Evolutionary conservation across 2,888 invertebrate species (phyloP).

Genomic region (Drosophila siamana): DNA sequence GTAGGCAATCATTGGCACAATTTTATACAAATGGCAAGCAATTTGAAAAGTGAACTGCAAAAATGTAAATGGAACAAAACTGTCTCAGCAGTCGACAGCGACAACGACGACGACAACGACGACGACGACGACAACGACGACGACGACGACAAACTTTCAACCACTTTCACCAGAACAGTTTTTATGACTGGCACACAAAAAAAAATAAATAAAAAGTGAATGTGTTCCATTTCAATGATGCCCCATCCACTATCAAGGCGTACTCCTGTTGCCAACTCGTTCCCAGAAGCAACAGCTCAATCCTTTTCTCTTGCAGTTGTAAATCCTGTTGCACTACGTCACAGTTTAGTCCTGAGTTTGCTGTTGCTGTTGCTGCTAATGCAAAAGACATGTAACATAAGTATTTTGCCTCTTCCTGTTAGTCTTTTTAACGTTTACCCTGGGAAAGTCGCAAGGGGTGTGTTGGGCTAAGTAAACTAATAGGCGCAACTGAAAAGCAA

Average conservation of each 20-base stretch:
- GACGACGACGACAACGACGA: conserved; percentile 21
- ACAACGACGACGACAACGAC: background rate
- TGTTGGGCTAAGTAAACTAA: background rate
- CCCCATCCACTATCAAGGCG: background rate
- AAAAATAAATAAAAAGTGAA: conserved; percentile 35
- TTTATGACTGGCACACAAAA: conserved; percentile 51
- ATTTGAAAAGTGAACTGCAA: conserved; percentile 29
- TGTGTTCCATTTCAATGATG: conserved; percentile 27
- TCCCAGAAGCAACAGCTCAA: conserved; percentile 20
- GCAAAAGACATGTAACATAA: conserved; percentile 51
- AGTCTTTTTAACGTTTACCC: conserved; percentile 28
- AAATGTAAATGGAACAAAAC: conserved; percentile 18
- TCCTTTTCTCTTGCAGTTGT: conserved; percentile 22
- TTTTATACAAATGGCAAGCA: conserved; percentile 19
- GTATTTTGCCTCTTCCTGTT: conserved; percentile 22
- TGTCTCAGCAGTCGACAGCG: conserved; percentile 4
- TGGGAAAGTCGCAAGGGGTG: background rate
- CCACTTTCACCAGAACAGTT: conserved; percentile 38
- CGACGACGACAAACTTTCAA: conserved; percentile 28
- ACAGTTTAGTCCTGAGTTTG: conserved; percentile 43
- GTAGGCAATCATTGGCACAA: conserved; percentile 18
- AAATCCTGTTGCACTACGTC: conserved; percentile 37
- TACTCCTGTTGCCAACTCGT: background rate
- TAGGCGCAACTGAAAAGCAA: too few species aligned
- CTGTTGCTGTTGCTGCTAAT: conserved; percentile 40